Conservation (phyloP, 2,797 vertebrate species). For the Gadopsis marmoratus region DNA sequence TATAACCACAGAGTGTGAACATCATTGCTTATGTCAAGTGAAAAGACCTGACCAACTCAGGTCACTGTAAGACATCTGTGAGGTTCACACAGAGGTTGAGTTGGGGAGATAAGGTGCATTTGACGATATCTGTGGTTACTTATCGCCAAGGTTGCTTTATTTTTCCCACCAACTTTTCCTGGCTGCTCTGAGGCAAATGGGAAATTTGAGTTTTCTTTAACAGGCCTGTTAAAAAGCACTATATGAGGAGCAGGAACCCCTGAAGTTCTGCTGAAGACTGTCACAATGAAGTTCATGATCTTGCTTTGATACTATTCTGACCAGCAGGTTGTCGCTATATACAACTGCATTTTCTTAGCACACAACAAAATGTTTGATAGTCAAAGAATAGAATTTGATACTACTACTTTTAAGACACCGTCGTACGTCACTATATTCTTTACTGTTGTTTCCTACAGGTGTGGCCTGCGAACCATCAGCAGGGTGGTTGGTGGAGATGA, state of each 20-base stretch:
- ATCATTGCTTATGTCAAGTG: neutral
- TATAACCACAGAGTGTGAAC: neutral
- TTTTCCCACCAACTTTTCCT: constrained; percentile 47
- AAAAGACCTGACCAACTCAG: neutral
- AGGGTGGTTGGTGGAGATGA: constrained; percentile 89
- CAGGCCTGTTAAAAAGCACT: constrained; percentile 7
- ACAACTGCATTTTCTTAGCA: neutral
- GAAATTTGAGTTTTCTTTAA: neutral
- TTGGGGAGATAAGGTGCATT: constrained; percentile 70
- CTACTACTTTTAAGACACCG: neutral
- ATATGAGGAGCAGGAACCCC: constrained; percentile 53
- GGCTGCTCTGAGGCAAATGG: constrained; percentile 6
- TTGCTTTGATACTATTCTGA: constrained; percentile 54
- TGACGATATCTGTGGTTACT: constrained; percentile 63
- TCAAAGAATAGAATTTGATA: neutral
- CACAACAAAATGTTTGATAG: neutral
- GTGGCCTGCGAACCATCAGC: constrained; percentile 82
- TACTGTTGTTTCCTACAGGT: constrained; percentile 82
- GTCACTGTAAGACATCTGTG: constrained; percentile 70
- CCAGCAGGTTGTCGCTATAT: neutral
- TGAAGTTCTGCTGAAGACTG: constrained; percentile 41
- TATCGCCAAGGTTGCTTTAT: constrained; percentile 69
- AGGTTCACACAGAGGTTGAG: constrained; percentile 75
- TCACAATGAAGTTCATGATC: constrained; percentile 83
- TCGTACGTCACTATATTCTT: neutral